Evolutionary conservation across 2,888 invertebrate genomes (phyloP).

Genomic region (Eristalis intricaria): DNA sequence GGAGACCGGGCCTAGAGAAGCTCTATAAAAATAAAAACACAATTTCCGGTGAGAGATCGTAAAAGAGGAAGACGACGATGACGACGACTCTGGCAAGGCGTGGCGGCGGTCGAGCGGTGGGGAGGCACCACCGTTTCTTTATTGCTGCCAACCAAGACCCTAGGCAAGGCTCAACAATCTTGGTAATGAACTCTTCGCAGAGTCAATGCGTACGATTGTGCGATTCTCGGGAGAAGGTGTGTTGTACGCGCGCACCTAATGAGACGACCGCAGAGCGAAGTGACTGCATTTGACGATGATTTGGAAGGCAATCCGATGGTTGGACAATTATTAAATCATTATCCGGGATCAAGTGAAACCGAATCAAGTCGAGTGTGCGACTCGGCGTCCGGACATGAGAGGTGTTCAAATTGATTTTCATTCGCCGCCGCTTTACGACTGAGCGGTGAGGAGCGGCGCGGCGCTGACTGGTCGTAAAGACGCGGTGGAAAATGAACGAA

Average conservation of each 20-base stretch:
- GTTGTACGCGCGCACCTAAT: background rate
- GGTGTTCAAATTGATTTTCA: background rate
- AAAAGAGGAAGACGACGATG: constrained; percentile 34
- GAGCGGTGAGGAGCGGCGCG: background rate
- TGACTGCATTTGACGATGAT: background rate
- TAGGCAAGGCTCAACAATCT: background rate
- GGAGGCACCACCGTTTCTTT: background rate
- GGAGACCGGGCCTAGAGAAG: background rate
- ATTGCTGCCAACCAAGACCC: background rate
- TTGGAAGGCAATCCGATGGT: background rate
- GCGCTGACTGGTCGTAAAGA: background rate
- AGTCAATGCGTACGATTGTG: background rate
- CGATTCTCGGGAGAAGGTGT: background rate
- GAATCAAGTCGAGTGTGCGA: too few relatives aligned
- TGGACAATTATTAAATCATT: background rate
- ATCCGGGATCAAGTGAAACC: background rate
- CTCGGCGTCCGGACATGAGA: background rate
- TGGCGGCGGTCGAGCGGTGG: background rate
- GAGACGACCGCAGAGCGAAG: background rate
- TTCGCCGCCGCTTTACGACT: background rate
- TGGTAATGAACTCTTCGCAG: background rate
- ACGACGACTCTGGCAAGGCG: too few relatives aligned
- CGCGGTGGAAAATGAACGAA: background rate
- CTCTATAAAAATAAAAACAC: constrained; percentile 70
- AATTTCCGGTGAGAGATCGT: constrained; percentile 67